Conservation (phyloP, 2,113 vertebrate genomes). For the Trinectes maculatus region DNA sequence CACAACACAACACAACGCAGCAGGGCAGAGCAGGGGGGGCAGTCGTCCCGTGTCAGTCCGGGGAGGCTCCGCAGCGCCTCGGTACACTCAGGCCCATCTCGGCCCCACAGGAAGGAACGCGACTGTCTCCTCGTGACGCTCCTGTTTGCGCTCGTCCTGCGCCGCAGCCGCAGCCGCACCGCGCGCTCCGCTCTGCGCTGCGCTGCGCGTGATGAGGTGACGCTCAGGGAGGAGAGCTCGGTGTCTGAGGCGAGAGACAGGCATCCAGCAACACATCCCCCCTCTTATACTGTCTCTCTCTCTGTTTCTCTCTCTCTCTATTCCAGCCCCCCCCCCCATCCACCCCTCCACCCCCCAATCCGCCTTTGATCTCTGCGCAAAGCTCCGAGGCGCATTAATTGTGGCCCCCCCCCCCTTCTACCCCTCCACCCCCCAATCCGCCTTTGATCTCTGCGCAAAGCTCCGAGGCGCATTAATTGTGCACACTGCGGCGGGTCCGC, state of each 20-base stretch:
- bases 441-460: conserved; percentile 54
- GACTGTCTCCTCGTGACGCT: too few species aligned
- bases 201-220: conserved; percentile 32
- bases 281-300: too few species aligned
- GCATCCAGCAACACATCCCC: conserved; percentile 20
- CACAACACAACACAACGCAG: too few species aligned
- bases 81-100: too few species aligned
- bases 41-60: too few species aligned
- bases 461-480: conserved; percentile 44
- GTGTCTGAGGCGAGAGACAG: conserved; percentile 9
- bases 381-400: conserved; percentile 43
- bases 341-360: conserved; percentile 50
- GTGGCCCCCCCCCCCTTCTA: conserved; percentile 22
- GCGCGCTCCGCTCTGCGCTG: too few species aligned
- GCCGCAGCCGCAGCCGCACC: conserved; percentile 21
- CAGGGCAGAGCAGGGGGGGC: too few species aligned
- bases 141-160: background rate
- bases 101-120: too few species aligned
- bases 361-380: conserved; percentile 54
- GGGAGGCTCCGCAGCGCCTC: too few species aligned
- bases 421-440: conserved; percentile 48
- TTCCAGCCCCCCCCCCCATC: conserved; percentile 16
- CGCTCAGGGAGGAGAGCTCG: conserved; percentile 23
- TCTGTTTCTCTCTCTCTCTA: too few species aligned
- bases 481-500: conserved; percentile 48